These are phyloP conservation scores for Catharus ustulatus DNA, from an alignment of 2,797 vertebrate species.

Conservation along the genomic window DNA sequence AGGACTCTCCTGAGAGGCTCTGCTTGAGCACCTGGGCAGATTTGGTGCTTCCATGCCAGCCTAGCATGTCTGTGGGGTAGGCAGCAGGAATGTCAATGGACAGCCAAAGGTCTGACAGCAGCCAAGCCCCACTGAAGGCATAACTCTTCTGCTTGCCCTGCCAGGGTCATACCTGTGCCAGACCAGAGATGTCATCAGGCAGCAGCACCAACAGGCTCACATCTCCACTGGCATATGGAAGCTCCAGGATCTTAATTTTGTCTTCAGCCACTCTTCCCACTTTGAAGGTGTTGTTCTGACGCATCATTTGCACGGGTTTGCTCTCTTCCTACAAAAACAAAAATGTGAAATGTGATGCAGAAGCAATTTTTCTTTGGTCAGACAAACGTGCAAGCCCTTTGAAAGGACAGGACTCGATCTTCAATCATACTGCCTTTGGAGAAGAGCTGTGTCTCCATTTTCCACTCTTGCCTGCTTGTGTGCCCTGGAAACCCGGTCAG, in stretches of 20 bases:
- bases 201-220: constrained; percentile 32
- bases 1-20: neutral
- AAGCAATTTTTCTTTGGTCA: neutral
- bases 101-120: neutral
- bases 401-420: neutral
- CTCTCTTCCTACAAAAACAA: constrained; percentile 13
- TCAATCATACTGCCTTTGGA: neutral
- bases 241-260: neutral
- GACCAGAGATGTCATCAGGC: neutral
- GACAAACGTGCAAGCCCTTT: neutral
- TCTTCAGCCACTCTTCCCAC: neutral
- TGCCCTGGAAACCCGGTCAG: neutral
- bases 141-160: neutral
- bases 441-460: neutral
- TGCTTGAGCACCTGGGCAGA: neutral
- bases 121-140: neutral
- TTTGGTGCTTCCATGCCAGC: neutral
- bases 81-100: neutral
- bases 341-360: fast-evolving
- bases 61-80: fast-evolving
- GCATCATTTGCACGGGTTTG: neutral
- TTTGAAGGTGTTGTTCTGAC: neutral
- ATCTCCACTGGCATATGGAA: fast-evolving
- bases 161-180: neutral
- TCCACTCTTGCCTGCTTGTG: neutral